These are phyloP conservation scores for Muntiacus reevesi DNA, from an alignment of 2,113 vertebrate genomes.

Conservation along the genomic window DNA sequence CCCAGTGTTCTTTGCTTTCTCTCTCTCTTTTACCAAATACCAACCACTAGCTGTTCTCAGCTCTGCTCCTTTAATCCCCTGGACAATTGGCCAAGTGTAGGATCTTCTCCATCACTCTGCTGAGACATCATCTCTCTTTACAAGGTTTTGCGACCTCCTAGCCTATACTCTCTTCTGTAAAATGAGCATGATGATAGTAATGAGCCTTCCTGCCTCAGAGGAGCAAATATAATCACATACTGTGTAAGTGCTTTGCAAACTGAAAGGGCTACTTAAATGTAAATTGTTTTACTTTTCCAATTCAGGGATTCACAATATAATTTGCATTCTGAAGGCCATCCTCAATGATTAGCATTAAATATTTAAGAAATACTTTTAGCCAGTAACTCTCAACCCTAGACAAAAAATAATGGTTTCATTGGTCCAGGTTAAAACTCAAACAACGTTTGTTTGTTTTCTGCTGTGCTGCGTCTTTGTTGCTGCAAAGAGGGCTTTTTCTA, in stretches of 20 bases:
- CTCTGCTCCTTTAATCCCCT: neutral
- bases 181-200: neutral
- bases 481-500: neutral
- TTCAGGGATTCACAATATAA: neutral
- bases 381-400: neutral
- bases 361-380: slow-evolving; percentile 32
- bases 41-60: neutral
- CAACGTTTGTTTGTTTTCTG: neutral
- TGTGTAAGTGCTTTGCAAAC: neutral
- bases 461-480: neutral
- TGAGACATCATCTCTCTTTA: neutral
- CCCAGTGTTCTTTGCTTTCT: neutral
- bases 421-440: neutral
- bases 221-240: neutral
- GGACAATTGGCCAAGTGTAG: neutral
- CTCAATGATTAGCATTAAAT: slow-evolving; percentile 22
- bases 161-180: neutral
- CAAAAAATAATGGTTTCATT: neutral
- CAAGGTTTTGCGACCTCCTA: neutral
- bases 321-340: slow-evolving; percentile 25
- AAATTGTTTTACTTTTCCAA: neutral
- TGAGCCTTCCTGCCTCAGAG: neutral
- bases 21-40: neutral
- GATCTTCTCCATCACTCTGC: neutral
- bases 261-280: neutral